Evolutionary conservation across 2,888 invertebrate genomes (phyloP), one percentile per base, ranked within the genome.

Genomic region (Drosophila multiciliata): DNA sequence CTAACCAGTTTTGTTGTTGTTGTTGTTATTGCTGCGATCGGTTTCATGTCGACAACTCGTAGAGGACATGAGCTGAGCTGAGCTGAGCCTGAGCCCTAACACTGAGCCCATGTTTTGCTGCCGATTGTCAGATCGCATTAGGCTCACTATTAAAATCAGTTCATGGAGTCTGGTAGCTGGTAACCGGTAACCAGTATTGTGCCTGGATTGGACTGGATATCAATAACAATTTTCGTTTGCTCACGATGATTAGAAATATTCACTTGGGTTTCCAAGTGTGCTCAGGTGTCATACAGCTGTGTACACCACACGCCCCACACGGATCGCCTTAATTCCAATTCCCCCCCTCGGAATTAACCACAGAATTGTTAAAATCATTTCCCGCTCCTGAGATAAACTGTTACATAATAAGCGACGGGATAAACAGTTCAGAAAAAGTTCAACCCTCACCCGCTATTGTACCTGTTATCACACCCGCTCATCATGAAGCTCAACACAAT

Each of bases 381-480:
- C 48, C 50, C 50, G 36, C 60, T 78, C 53, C 66, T 69, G 61
- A 62, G 64, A 63, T 73, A 79, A 63, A 54, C 36, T 36, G 75
- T 74, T 68, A 70, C 75, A 78, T 69, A 64, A 74, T 75, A 75
- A 88, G 75, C 69, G 65, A 48, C 68, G 68, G 55, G 23, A 75
- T 60, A 85, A 90, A 87, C 77, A 90, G 48, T 64, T 38, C 26
- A 26, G 29, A 8, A 48, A 20, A 26, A 38, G 32, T 29, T 3
- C n/a, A 42, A 42, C 29, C 42, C 58, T 50, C 78, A 73, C 64
- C 73, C 42, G 23, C n/a, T 12, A 11, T 68, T 60, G 72, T 82
- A 91, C 90, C 91, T 91, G 90, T 90, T 91, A 91, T 89, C 89
- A 78, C 81, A 70, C 73, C 69, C 73, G 76, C 48, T n/a, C 73